Evolutionary conservation across 2,888 invertebrate species (phyloP), one percentile per base, ranked within the genome.

Genomic region (Caenorhabditis japonica): DNA sequence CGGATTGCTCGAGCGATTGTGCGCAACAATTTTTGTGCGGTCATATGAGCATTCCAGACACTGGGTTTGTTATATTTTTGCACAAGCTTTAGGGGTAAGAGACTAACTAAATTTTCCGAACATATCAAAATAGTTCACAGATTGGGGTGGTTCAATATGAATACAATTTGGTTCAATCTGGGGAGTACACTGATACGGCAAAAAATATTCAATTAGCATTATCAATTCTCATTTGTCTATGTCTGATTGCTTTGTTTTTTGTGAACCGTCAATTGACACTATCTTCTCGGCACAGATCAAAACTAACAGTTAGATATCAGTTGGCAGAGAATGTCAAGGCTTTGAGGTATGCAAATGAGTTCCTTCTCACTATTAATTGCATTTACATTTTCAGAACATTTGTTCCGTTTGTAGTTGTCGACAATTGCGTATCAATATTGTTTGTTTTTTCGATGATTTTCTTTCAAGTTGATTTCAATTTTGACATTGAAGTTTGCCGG

Each of bases 361-460:
- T 7, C 7, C 7, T 10, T n/a, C 13, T 3, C 8, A 4, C 33
- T 56, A 15, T 19, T 2, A 25, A 30, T 21, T 38, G n/a, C n/a
- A n/a, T n/a, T n/a, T n/a, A 2, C 17, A 0, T 4, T 62, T 74
- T 25, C 68, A 74, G 74, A 56, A 69, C 55, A n/a, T 74, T 72
- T 13, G 72, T 77, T 4, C 77, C 77, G 7, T 72, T 75, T 15
- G 69, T 77, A 0, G 60, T 75, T 10, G 23, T 77, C 8, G 77
- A 77, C 36, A 77, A 74, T 17, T 52, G 59, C n/a, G 41, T 77
- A 13, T 71, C 77, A 3, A 44, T 77, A 1, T 56, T 68, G 21
- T 74, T 75, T 33, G 64, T 74, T 1, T 13, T 77, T 17, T 73
- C 68, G 0, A 58, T 74, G 27, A 4, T 71, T 8, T 53, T 71